Base-by-base conservation (phyloP, 2,888 invertebrate species). In the Eristalis tenax region DNA sequence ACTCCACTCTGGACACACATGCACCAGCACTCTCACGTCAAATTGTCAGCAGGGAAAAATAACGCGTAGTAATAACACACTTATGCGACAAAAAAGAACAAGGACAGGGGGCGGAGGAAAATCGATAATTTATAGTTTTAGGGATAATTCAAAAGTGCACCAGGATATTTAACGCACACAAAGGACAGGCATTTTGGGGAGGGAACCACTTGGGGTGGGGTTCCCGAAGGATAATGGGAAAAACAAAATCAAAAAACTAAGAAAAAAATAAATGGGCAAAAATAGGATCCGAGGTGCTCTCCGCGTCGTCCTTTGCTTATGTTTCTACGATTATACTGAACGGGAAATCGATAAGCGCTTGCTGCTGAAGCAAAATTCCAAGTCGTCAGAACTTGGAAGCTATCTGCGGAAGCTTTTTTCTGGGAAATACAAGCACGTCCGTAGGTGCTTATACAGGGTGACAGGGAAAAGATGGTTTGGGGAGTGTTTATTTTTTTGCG, bases 91-190 rank as follows among this genome's bases (percentile, higher is more conserved):
- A 3, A 38, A 28, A 28, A 40, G 32, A 11, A 10, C 23, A 15
- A 22, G 18, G 22, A 11, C 1, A 10, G 8, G 4, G 32, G 32
- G 32, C n/a, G 38, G 5, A 13, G 13, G 5, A 59, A 80, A 84
- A 76, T 84, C 84, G 26, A 84, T 84, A 73, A 56, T 57, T 68
- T 65, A 74, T 69, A 71, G 61, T 75, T 76, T 70, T 65, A 28
- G 69, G 79, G 35, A 64, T 57, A 80, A 70, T 75, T 83, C 74
- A 56, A 73, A 74, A 74, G 32, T 74, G 11, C 74, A 35, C 69
- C 73, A 75, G 83, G 83, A 80, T 18, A 70, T 66, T 35, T 4
- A 35, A 11, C 2, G 35, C 35, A 32, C 35, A 35, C 35, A 11
- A 35, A 35, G 35, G 35, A 35, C 35, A 11, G 2, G 35, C 35